Evolutionary conservation across 30 jellyfish, hydroid and myxozoan species (phyloP), one percentile per base, ranked within the genome.

Genomic region (Morbakka virulenta): DNA sequence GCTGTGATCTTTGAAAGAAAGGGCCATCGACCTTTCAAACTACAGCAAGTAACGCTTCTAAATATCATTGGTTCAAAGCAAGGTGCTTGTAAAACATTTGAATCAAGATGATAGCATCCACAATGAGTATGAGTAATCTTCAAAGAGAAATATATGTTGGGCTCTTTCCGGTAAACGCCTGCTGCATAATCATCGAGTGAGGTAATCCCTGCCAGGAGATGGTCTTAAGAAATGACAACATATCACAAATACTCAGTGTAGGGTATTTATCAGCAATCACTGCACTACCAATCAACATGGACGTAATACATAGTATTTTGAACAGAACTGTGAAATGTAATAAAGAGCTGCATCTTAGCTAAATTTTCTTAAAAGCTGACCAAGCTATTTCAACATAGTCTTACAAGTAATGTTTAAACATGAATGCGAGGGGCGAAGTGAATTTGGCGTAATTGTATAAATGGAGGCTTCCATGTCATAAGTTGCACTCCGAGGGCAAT

Each of bases 1-100:
- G 67, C 78, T 75, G 62, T 75, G 67, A 75, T 75, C n/a, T 75
- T 75, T 75, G 87, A 22, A 52, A 57, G 87, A 52, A 75, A 75
- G 80, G 78, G 62, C 68, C 87, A 75, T 49, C 30, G 81, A 75
- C 36, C 87, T 31, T 75, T 52, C 78, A 75, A 75, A 35, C 52
- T 73, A 52, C 79, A 74, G 64, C 66, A 64, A 67, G 66, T 17
- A 25, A 13, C 28, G 33, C 64, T 67, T 31, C 29, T 66, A 35
- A 25, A 2, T 30, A 23, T 52, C 49, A 53, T 25, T 31, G 67
- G 87, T 30, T 51, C 78, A 75, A 62, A 32, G 25, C 41, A 24
- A n/a, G 62, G 78, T 64, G 13, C 66, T 3, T 75, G 87, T 35
- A 75, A 75, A 2, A 75, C 65, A 52, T 75, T 29, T 62, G 68